Evolutionary conservation across 2,113 vertebrate species (phyloP).

Genomic region (Cercocebus atys): DNA sequence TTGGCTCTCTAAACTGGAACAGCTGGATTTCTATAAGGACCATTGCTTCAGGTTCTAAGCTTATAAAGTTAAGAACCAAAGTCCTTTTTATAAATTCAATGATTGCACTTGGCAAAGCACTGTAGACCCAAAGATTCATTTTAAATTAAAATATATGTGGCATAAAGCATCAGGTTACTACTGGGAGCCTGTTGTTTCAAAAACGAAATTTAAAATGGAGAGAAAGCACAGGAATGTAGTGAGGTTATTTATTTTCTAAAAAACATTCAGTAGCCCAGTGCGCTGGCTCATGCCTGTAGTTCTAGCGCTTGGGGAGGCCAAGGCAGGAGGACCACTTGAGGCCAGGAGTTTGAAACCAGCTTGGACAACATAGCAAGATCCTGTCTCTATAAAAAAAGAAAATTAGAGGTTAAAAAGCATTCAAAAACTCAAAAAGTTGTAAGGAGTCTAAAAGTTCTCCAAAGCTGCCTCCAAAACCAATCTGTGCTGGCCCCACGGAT

Average conservation of each 20-base stretch:
- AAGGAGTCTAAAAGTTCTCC: not conserved
- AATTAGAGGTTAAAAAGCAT: not conserved
- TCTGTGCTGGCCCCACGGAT: not conserved
- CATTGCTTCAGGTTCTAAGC: not conserved
- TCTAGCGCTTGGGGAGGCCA: too few relatives aligned
- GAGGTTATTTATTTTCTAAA: not conserved
- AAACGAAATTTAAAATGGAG: constrained; percentile 11
- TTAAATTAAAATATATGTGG: constrained; percentile 44
- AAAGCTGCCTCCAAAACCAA: not conserved
- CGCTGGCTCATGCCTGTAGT: too few relatives aligned
- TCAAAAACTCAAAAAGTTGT: not conserved
- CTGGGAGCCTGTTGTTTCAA: not conserved
- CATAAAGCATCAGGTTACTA: not conserved
- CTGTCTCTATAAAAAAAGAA: too few relatives aligned
- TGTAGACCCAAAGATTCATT: not conserved
- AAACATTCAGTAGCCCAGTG: not conserved
- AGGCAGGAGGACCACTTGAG: too few relatives aligned
- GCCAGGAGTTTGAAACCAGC: too few relatives aligned
- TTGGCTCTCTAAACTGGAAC: not conserved
- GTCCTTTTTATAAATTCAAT: constrained; percentile 22
- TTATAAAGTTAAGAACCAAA: constrained; percentile 39
- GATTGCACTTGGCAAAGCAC: constrained; percentile 48
- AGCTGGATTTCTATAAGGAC: not conserved
- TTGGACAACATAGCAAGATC: too few relatives aligned
- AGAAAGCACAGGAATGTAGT: not conserved